Conservation (phyloP, 2,888 invertebrate genomes). For the Papilio protenor region DNA sequence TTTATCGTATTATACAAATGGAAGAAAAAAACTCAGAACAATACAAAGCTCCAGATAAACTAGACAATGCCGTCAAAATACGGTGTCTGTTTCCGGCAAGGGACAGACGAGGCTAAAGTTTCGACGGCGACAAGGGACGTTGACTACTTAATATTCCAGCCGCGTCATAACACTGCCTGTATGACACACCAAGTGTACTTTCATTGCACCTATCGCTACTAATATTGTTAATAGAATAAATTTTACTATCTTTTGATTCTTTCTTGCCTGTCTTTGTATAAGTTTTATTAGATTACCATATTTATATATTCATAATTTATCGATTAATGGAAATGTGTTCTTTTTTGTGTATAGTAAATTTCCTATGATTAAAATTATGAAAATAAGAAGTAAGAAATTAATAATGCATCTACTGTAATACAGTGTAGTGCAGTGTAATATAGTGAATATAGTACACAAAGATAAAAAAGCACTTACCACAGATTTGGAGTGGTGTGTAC, state of each 20-base stretch:
- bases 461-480: conserved; percentile 65
- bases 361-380: not conserved
- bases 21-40: conserved; percentile 56
- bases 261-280: not conserved
- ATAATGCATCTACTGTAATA: not conserved
- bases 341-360: not conserved
- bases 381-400: not conserved
- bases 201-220: conserved; percentile 27
- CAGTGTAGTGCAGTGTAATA: too few species aligned
- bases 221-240: conserved; percentile 23
- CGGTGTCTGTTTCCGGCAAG: conserved; percentile 73
- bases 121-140: conserved; percentile 70
- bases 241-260: not conserved
- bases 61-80: conserved; percentile 73
- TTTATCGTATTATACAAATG: conserved; percentile 10
- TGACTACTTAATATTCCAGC: conserved; percentile 74
- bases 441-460: not conserved
- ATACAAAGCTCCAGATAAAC: conserved; percentile 69
- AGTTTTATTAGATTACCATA: not conserved
- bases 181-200: conserved; percentile 30
- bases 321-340: not conserved
- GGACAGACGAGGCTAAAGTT: conserved; percentile 65
- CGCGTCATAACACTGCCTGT: conserved; percentile 53
- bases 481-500: conserved; percentile 63
- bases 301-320: not conserved